Evolutionary conservation across 2,797 vertebrate genomes (phyloP).

Genomic region (Micromesistius poutassou): DNA sequence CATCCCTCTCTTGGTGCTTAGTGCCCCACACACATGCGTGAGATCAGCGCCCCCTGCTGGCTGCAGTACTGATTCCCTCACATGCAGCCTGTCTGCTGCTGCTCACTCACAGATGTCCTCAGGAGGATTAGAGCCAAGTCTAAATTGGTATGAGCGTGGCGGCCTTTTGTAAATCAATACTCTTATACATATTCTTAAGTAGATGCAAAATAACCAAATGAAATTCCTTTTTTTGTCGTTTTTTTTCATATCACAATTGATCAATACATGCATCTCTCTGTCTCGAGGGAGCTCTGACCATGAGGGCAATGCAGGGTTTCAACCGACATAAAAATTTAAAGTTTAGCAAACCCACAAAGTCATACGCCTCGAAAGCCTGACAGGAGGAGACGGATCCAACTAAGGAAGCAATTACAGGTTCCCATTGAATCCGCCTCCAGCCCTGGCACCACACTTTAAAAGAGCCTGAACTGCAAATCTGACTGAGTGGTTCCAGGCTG

Average conservation of each 20-base stretch:
- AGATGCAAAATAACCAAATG: background rate
- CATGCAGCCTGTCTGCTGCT: background rate
- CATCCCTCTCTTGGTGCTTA: background rate
- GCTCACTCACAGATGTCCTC: background rate
- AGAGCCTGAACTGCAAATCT: too few relatives aligned
- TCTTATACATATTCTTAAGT: background rate
- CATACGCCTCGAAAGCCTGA: too few relatives aligned
- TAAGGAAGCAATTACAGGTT: too few relatives aligned
- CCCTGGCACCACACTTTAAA: too few relatives aligned
- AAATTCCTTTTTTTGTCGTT: background rate
- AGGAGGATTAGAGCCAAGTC: background rate
- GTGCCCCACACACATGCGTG: conserved; percentile 5
- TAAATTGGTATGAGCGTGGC: background rate
- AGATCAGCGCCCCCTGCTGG: conserved; percentile 64
- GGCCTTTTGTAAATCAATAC: background rate
- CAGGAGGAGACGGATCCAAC: too few relatives aligned
- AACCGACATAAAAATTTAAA: too few relatives aligned
- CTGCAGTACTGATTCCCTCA: conserved; percentile 9
- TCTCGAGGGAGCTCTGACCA: too few relatives aligned
- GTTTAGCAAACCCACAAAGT: too few relatives aligned
- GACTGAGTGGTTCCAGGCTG: too few relatives aligned
- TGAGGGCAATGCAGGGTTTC: too few relatives aligned
- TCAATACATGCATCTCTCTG: background rate
- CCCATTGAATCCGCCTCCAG: too few relatives aligned
- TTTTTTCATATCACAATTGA: background rate